Conservation (phyloP, 2,797 vertebrate genomes). For the Mionectes olivaceus region DNA sequence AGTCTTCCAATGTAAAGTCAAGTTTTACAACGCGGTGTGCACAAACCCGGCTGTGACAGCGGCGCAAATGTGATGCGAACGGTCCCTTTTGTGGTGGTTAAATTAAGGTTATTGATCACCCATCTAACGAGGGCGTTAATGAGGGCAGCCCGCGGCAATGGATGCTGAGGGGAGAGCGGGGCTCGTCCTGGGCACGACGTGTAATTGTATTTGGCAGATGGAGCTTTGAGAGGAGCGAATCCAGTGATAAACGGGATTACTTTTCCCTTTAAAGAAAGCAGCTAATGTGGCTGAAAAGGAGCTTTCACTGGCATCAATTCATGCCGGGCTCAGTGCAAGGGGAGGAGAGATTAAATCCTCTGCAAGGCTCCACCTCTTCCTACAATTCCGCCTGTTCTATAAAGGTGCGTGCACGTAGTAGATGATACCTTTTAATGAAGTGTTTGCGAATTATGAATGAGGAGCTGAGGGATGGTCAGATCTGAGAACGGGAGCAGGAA, state of each 20-base stretch:
- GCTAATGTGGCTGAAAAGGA: neutral
- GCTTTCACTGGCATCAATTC: neutral
- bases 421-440: neutral
- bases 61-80: neutral
- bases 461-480: neutral
- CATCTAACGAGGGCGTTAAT: neutral
- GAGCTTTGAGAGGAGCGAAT: neutral
- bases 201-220: constrained; percentile 31
- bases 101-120: constrained; percentile 32
- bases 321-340: neutral
- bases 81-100: accelerated
- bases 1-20: neutral
- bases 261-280: constrained; percentile 4
- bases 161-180: neutral
- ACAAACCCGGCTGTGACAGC: neutral
- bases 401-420: accelerated
- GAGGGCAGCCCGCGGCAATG: neutral
- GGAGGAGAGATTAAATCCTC: neutral
- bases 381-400: accelerated
- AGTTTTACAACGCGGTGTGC: accelerated
- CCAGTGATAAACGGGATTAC: neutral
- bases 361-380: neutral
- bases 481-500: neutral
- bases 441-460: neutral
- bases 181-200: neutral